Evolutionary conservation across 2,113 vertebrate species (phyloP).

Genomic region (Lepisosteus osseus): DNA sequence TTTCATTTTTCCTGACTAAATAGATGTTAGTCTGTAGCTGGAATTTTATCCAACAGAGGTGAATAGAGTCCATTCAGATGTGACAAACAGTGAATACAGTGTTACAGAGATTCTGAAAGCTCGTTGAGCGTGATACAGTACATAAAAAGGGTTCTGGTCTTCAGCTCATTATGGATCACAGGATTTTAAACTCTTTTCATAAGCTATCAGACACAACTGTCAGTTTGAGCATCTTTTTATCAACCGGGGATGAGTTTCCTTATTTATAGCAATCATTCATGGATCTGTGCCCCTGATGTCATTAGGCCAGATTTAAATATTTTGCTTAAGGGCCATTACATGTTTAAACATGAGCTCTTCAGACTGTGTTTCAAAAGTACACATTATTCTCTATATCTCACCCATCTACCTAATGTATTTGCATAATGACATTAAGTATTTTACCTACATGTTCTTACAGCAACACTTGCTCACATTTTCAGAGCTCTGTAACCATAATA

Average conservation of each 20-base stretch:
- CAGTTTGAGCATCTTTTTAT: background rate
- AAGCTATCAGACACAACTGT: background rate
- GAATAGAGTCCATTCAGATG: no score
- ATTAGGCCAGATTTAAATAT: background rate
- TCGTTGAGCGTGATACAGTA: no score
- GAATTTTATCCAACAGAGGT: no score
- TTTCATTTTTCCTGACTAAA: no score
- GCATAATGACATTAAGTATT: slow-evolving; percentile 9
- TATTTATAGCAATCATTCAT: slow-evolving; percentile 12
- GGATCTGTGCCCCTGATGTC: slow-evolving; percentile 1
- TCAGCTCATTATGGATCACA: background rate
- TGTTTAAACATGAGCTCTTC: background rate
- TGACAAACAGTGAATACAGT: no score
- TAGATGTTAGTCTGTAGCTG: no score
- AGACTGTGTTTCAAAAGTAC: background rate
- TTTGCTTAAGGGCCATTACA: background rate
- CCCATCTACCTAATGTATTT: slow-evolving; percentile 3
- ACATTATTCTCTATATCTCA: background rate
- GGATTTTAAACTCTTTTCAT: background rate
- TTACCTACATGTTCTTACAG: background rate
- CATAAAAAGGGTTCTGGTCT: background rate
- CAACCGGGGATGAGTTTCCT: background rate
- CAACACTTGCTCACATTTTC: no score
- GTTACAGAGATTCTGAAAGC: no score
- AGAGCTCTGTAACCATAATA: no score